Conservation (phyloP, 2,888 invertebrate species). For the Eupeodes luniger region DNA sequence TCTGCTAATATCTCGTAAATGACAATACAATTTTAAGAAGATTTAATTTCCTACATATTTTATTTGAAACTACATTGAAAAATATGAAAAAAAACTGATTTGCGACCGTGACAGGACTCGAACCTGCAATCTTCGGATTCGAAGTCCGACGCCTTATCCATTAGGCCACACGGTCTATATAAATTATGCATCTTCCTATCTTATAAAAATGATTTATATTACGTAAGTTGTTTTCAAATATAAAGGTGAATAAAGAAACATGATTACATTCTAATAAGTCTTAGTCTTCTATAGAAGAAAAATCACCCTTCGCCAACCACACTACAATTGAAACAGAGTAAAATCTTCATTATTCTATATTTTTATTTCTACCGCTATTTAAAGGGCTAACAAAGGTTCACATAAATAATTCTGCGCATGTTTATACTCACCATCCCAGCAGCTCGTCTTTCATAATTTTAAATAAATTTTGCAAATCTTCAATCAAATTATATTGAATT, state of each 20-base stretch:
- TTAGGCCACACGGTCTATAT: conserved; percentile 84
- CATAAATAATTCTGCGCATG: conserved; percentile 42
- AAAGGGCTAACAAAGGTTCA: neutral
- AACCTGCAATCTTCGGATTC: conserved; percentile 85
- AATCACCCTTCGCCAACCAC: neutral
- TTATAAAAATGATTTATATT: conserved; percentile 38
- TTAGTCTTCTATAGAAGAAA: neutral
- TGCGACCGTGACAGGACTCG: conserved; percentile 85
- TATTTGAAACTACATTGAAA: neutral
- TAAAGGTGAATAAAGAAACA: conserved; percentile 32
- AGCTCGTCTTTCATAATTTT: neutral
- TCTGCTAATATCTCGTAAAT: too few relatives aligned
- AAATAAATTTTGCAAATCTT: conserved; percentile 14
- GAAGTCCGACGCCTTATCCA: conserved; percentile 85
- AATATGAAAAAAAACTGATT: conserved; percentile 56
- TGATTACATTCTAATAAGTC: neutral
- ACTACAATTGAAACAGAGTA: neutral
- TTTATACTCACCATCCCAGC: conserved; percentile 19
- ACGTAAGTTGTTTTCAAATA: conserved; percentile 53
- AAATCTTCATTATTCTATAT: neutral
- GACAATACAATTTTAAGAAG: too few relatives aligned
- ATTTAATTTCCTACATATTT: too few relatives aligned
- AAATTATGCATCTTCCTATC: conserved; percentile 5
- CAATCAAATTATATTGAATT: conserved; percentile 5
- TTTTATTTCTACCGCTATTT: neutral